phyloP scores from a whole-genome alignment of 92 coral and sea anemone species.

The Umimayanthus chanpuru region DNA sequence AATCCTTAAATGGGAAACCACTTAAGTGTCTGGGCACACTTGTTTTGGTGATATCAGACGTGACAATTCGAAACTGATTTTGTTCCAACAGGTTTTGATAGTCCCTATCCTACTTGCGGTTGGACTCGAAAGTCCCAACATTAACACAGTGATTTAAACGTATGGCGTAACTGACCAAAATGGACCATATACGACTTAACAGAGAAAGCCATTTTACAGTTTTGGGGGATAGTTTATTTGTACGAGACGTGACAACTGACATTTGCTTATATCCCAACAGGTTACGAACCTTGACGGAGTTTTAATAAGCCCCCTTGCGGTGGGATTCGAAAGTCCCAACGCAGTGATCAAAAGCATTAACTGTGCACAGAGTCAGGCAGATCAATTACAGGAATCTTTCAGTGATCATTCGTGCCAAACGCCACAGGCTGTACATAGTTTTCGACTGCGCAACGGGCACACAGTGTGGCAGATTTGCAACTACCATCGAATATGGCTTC shows the following conservation, averaged over 20 bases:
- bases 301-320: too few species aligned
- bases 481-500: not conserved
- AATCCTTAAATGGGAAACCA: not conserved
- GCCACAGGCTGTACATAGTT: not conserved
- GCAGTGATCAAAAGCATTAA: not conserved
- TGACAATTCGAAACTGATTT: not conserved
- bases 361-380: not conserved
- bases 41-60: constrained; percentile 1
- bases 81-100: not conserved
- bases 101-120: not conserved
- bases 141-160: not conserved
- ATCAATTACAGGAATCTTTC: not conserved
- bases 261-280: too few species aligned
- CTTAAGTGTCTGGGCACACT: not conserved
- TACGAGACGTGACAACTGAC: too few species aligned
- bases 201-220: too few species aligned
- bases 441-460: not conserved
- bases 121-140: not conserved
- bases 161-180: too few species aligned
- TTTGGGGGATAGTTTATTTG: too few species aligned
- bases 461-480: not conserved
- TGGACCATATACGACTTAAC: too few species aligned
- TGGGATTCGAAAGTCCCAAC: not conserved
- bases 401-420: not conserved
- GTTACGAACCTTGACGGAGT: too few species aligned